These are phyloP conservation scores for Lepus oiostolus DNA, from an alignment of 2,797 vertebrate species.

Conservation along the genomic window DNA sequence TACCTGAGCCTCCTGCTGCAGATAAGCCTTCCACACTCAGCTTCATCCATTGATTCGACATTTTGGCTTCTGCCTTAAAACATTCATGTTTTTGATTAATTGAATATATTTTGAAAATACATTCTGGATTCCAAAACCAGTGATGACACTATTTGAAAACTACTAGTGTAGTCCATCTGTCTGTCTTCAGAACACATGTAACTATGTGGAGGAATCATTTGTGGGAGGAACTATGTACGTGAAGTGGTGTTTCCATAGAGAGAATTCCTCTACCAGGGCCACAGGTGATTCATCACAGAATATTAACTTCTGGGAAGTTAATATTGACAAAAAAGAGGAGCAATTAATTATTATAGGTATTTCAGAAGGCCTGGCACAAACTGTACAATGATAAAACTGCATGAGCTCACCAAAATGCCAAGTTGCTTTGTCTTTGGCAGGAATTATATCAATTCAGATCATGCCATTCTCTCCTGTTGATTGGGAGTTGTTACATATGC, in stretches of 20 bases:
- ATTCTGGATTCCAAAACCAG: slow-evolving; percentile 3
- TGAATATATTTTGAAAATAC: slow-evolving; percentile 28
- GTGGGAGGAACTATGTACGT: neutral
- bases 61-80: neutral
- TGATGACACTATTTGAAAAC: neutral
- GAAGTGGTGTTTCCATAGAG: neutral
- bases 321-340: neutral
- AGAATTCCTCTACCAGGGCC: neutral
- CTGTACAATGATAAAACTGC: neutral
- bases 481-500: neutral
- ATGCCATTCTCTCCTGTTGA: neutral
- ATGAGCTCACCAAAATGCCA: neutral
- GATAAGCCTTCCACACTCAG: neutral
- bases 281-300: neutral
- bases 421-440: slow-evolving; percentile 48
- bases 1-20: neutral
- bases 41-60: neutral
- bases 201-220: neutral
- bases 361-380: slow-evolving; percentile 48
- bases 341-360: slow-evolving; percentile 54
- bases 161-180: neutral
- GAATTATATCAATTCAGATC: slow-evolving; percentile 1
- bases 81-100: slow-evolving; percentile 1
- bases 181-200: slow-evolving; percentile 13
- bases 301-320: slow-evolving; percentile 55